Evolutionary conservation across 2,797 vertebrate genomes (phyloP).

Genomic region (Decapterus maruadsi): DNA sequence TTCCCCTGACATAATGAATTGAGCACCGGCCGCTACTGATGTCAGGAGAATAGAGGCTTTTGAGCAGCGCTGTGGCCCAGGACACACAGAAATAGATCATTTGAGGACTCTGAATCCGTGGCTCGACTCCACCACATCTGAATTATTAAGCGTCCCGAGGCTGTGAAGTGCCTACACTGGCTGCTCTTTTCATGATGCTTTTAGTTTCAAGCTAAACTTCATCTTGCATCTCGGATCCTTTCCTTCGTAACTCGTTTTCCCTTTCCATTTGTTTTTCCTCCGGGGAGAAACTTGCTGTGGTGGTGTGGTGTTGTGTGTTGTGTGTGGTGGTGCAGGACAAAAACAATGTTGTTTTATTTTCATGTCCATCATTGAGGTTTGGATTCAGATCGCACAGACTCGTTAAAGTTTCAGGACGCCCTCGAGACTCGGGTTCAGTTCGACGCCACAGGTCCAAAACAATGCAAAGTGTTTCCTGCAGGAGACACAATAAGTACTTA

Average conservation of each 20-base stretch:
- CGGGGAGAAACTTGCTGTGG: not conserved
- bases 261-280: slow-evolving; percentile 39
- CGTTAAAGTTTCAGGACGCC: slow-evolving; percentile 25
- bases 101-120: slow-evolving; percentile 54
- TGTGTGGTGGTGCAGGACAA: not conserved
- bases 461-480: too few species aligned
- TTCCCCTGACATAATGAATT: slow-evolving; percentile 38
- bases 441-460: not conserved
- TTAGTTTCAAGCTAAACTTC: slow-evolving; percentile 54
- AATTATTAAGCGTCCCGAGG: slow-evolving; percentile 73
- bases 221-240: slow-evolving; percentile 32
- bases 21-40: slow-evolving; percentile 3
- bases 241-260: slow-evolving; percentile 12
- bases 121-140: slow-evolving; percentile 54
- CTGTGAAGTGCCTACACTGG: slow-evolving; percentile 59
- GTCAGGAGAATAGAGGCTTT: slow-evolving; percentile 47
- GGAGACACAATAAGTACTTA: too few species aligned
- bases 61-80: slow-evolving; percentile 29
- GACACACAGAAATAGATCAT: slow-evolving; percentile 70
- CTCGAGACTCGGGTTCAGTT: not conserved
- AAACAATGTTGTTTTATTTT: slow-evolving; percentile 29
- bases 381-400: not conserved
- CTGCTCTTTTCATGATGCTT: slow-evolving; percentile 64
- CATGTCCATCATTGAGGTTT: not conserved
- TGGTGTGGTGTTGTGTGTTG: not conserved